Evolutionary conservation across 2,113 vertebrate genomes (phyloP), one percentile per base, ranked within the genome.

Genomic region (Thomomys bottae): DNA sequence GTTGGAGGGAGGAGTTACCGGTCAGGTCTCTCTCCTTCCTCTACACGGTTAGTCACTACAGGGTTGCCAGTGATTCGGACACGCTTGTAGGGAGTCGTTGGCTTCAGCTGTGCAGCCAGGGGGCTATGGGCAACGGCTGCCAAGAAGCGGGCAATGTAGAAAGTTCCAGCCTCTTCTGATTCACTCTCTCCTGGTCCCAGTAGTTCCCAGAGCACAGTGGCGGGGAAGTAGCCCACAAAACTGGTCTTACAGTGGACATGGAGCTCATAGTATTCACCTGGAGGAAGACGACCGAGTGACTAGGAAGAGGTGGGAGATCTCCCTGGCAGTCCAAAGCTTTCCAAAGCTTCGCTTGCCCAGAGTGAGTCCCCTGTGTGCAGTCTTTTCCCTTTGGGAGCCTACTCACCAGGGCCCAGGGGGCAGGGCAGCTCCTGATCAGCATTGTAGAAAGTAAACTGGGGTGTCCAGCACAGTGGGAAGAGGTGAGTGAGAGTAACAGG

Each of bases 61-160:
- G 0, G 94, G 81, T 75, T 95, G n/a, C 95, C 93, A 24, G 87
- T 88, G 32, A 97, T 88, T 83, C 93, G 94, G 30, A 91, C 96
- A 0, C 97, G 98, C 89, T 84, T 97, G 95, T 97, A 99, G 11
- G 98, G 98, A 0, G 97, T 96, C 0, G 83, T 91, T 54, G 99
- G 98, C 9, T 96, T 98, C 96, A 99, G 97, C 7, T 98, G 97
- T 34, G 92, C 92, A 49, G 98, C 98, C 93, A 99, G 93, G 15
- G 95, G 86, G 61, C 97, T 98, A 61, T 96, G 95, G 0, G 95
- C 98, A 0, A 97, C 1, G 0, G 97, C 98, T 10, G 98, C 98
- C 8, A 99, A 8, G 14, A 95, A 98, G 76, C 99, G 98, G 34
- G 98, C 95, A 15, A 99, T 98, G 96, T 97, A 95, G 97, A 99